Conservation (phyloP, 2,797 vertebrate species). For the Tiaroga cobitis region DNA sequence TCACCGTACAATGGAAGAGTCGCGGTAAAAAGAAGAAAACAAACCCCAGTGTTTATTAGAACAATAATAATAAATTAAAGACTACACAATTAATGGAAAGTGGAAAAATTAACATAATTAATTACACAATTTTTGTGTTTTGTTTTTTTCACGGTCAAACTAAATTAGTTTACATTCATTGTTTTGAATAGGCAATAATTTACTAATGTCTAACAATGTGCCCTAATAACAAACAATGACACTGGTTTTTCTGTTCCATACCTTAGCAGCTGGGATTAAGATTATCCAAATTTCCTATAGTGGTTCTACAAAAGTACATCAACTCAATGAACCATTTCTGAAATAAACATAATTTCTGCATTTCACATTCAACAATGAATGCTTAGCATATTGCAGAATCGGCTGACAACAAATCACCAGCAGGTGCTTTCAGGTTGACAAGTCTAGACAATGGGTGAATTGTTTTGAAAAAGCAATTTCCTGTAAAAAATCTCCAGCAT, state of each 20-base stretch:
- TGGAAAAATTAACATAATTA: not conserved
- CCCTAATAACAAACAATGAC: not conserved
- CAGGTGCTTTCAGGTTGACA: not conserved
- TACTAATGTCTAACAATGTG: slow-evolving; percentile 1
- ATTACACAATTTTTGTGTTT: no score
- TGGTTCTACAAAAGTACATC: not conserved
- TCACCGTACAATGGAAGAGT: slow-evolving; percentile 7
- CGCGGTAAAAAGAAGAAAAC: slow-evolving; percentile 36
- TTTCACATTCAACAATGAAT: slow-evolving; percentile 16
- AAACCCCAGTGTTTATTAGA: slow-evolving; percentile 37
- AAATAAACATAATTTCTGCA: not conserved
- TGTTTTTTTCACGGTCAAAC: not conserved
- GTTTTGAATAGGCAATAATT: not conserved
- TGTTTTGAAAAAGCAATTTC: not conserved
- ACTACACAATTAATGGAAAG: not conserved
- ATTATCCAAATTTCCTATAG: not conserved
- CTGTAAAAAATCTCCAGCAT: not conserved
- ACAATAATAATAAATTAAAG: slow-evolving; percentile 32
- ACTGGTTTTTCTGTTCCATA: not conserved
- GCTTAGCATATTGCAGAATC: not conserved
- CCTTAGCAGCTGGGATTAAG: not conserved
- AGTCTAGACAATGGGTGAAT: not conserved
- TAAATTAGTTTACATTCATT: not conserved
- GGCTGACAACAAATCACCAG: not conserved
- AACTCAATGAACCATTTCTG: not conserved